Evolutionary conservation across 2,888 invertebrate genomes (phyloP).

Genomic region (Nemurella pictetii): DNA sequence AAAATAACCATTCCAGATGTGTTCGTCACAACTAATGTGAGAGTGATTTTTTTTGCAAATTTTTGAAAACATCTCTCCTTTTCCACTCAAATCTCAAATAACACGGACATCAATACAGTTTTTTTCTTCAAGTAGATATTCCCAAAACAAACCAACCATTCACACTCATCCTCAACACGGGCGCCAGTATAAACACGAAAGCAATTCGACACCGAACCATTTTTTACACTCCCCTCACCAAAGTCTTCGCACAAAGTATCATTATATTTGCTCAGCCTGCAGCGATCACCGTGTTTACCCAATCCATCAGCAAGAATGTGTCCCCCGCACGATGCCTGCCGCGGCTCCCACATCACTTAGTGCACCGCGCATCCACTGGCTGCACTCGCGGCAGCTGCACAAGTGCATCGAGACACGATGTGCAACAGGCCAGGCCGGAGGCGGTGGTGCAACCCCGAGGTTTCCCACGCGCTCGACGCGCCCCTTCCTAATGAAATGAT

Average conservation of each 20-base stretch:
- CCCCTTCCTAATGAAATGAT: constrained; percentile 39
- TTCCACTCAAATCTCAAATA: no score
- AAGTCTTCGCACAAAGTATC: not conserved
- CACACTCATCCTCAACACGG: no score
- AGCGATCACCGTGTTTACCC: not conserved
- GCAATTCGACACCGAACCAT: not conserved
- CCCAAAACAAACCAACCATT: no score
- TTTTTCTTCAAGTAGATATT: no score
- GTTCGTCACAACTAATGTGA: no score
- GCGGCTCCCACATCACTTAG: constrained; percentile 17
- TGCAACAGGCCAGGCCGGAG: constrained; percentile 18
- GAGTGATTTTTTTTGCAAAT: no score
- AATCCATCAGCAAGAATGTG: not conserved
- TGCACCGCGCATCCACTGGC: not conserved
- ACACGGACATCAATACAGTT: no score
- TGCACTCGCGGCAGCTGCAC: not conserved
- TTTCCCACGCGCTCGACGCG: not conserved
- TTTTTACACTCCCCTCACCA: not conserved
- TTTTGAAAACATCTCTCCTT: no score
- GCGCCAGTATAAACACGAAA: not conserved
- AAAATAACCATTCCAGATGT: no score
- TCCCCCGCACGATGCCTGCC: not conserved
- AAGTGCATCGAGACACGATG: not conserved
- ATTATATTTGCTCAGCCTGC: not conserved
- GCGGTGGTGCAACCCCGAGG: no score